phyloP scores from a whole-genome alignment of 1,140 invertebrate genomes.

The Lordiphosa collinella region DNA sequence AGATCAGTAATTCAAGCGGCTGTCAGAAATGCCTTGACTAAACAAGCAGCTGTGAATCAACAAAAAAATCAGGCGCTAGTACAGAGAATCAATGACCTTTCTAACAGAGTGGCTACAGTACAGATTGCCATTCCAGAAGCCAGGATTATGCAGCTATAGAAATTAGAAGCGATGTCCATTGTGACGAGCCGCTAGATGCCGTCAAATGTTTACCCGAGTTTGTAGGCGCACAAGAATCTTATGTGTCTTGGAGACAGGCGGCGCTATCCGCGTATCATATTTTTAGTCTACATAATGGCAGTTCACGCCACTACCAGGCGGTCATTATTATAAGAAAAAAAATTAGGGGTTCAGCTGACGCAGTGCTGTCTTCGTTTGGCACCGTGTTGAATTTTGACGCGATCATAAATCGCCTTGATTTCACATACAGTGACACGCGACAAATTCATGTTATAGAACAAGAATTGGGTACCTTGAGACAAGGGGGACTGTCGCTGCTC shows the following conservation, averaged over 20 bases:
- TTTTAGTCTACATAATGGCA: conserved; percentile 4
- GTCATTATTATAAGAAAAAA: conserved; percentile 15
- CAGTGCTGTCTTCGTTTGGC: conserved; percentile 6
- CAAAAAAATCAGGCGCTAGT: background rate
- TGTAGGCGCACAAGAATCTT: conserved; percentile 1
- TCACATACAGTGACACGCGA: conserved; percentile 16
- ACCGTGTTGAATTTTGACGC: too few species aligned
- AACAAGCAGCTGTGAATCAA: background rate
- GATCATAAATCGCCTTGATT: conserved; percentile 11
- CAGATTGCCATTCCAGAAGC: background rate
- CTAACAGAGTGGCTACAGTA: background rate
- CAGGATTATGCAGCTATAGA: conserved; percentile 3
- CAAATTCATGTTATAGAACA: conserved; percentile 15
- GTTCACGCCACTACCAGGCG: too few species aligned
- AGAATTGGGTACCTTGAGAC: conserved; percentile 8
- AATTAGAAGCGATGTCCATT: conserved; percentile 4
- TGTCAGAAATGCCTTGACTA: background rate
- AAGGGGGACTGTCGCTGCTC: conserved; percentile 6
- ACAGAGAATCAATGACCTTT: background rate
- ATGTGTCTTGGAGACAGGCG: conserved; percentile 10
- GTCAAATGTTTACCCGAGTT: conserved; percentile 6
- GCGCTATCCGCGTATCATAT: conserved; percentile 2
- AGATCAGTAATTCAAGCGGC: background rate
- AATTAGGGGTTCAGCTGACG: conserved; percentile 2
- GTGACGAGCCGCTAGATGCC: conserved; percentile 15